Conservation (phyloP, 2,797 vertebrate genomes). For the Cynopterus sphinx region DNA sequence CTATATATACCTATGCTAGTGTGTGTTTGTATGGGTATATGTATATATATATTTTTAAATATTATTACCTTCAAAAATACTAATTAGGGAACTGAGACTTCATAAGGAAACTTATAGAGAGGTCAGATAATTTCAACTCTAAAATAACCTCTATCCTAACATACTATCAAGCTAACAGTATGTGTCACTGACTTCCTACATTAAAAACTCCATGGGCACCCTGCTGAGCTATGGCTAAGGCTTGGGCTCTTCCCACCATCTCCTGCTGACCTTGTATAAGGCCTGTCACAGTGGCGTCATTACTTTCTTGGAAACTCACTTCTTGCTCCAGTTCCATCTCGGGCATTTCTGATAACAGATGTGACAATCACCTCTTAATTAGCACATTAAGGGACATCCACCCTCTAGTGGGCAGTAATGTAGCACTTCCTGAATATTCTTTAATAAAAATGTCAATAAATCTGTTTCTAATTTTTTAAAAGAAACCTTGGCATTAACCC, state of each 20-base stretch:
- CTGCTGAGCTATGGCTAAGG: neutral
- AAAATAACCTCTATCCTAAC: neutral
- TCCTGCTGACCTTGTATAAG: neutral
- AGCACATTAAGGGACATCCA: neutral
- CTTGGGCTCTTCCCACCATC: neutral
- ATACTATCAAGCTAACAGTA: neutral
- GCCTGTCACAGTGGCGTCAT: neutral
- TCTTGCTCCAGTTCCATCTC: neutral
- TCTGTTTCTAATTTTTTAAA: neutral
- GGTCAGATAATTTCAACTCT: neutral
- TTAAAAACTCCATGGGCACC: neutral
- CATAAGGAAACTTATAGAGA: slow-evolving; percentile 14
- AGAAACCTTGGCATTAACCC: neutral
- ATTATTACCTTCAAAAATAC: neutral
- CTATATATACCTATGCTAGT: neutral
- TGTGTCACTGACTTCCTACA: neutral
- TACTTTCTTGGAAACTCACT: slow-evolving; percentile 9
- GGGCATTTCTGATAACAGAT: slow-evolving; percentile 23
- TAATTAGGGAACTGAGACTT: neutral
- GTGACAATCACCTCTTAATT: neutral
- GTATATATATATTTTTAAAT: neutral
- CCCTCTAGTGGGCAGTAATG: neutral
- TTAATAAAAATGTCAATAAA: slow-evolving; percentile 48
- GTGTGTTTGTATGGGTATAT: neutral
- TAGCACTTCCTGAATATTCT: neutral